These are phyloP conservation scores for Isaurus tuberculatus DNA, from an alignment of 92 coral and sea anemone genomes.

Conservation along the genomic window DNA sequence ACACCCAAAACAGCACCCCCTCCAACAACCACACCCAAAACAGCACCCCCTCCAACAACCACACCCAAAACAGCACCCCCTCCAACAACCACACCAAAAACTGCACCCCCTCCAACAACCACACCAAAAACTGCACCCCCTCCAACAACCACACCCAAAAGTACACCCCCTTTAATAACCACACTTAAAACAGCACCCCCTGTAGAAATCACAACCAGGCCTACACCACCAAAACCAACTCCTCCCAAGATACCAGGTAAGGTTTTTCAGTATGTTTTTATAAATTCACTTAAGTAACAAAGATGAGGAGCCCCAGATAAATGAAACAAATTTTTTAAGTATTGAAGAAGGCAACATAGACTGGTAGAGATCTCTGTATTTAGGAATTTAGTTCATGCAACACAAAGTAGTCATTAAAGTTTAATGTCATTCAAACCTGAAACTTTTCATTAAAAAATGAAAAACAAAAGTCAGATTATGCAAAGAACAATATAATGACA, in stretches of 20 bases:
- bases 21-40: conserved; percentile 33
- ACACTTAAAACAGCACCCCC: conserved; percentile 38
- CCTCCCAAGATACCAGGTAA: conserved; percentile 33
- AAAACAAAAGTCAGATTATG: too few relatives aligned
- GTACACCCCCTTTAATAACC: conserved; percentile 51
- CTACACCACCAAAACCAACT: conserved; percentile 50
- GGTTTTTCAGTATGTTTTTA: neutral
- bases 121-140: conserved; percentile 47
- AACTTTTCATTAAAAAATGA: too few relatives aligned
- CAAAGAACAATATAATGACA: too few relatives aligned
- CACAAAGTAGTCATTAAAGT: too few relatives aligned
- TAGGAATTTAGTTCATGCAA: too few relatives aligned
- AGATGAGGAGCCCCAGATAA: too few relatives aligned
- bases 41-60: conserved; percentile 46
- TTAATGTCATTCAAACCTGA: too few relatives aligned
- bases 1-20: conserved; percentile 22
- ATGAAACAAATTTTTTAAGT: too few relatives aligned
- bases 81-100: conserved; percentile 34
- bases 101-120: conserved; percentile 47
- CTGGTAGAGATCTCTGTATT: too few relatives aligned
- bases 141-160: conserved; percentile 48
- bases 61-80: conserved; percentile 46
- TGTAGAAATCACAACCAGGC: conserved; percentile 18
- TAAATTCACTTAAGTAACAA: neutral
- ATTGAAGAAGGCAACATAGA: too few relatives aligned